Evolutionary conservation across 2,888 invertebrate species (phyloP).

Genomic region (Chrysolina oricalcia): DNA sequence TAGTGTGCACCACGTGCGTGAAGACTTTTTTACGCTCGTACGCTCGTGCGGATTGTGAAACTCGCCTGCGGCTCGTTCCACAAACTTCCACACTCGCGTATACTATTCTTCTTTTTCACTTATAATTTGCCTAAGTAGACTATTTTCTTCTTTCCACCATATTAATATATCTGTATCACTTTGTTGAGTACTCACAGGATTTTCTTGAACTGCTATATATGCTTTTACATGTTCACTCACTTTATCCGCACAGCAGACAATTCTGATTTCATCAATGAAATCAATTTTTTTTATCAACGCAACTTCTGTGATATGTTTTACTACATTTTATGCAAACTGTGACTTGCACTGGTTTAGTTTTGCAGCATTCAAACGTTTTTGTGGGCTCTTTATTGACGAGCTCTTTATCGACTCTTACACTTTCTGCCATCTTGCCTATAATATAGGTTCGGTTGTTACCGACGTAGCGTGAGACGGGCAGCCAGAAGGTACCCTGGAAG

Average conservation of each 20-base stretch:
- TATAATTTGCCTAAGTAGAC: slow-evolving; percentile 24
- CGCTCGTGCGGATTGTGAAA: too few species aligned
- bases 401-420: slow-evolving; percentile 26
- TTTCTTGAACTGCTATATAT: slow-evolving; percentile 20
- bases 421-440: slow-evolving; percentile 17
- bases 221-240: slow-evolving; percentile 11
- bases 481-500: too few species aligned
- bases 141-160: slow-evolving; percentile 27
- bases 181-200: slow-evolving; percentile 29
- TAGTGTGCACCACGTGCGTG: too few species aligned
- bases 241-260: slow-evolving; percentile 26
- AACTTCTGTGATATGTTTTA: slow-evolving; percentile 18
- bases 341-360: slow-evolving; percentile 24
- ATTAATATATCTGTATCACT: slow-evolving; percentile 18
- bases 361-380: slow-evolving; percentile 24
- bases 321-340: slow-evolving; percentile 19
- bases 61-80: too few species aligned
- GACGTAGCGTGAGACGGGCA: too few species aligned
- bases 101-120: slow-evolving; percentile 25
- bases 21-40: too few species aligned
- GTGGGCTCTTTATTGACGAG: slow-evolving; percentile 25
- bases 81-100: too few species aligned
- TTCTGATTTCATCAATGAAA: slow-evolving; percentile 17
- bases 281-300: slow-evolving; percentile 24
- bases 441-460: too few species aligned